Evolutionary conservation across 1,140 invertebrate genomes (phyloP), one percentile per base, ranked within the genome.

Genomic region (Drosophila sulfurigaster): DNA sequence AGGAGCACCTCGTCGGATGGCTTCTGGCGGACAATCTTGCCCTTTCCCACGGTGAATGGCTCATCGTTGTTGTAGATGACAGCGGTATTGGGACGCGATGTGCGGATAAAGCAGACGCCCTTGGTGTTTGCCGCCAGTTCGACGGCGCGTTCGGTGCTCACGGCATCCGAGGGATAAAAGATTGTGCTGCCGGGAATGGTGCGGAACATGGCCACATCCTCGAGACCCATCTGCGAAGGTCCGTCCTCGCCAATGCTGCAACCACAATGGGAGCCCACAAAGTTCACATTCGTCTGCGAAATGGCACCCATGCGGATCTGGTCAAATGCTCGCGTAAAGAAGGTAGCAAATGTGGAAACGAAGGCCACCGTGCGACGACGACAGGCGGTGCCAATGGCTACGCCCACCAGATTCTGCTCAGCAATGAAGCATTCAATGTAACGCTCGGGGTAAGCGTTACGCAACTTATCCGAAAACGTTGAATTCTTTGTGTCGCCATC

Each of bases 301-400:
- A 99, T 99, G 13, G 99, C 99, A 49, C 97, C 99, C 99, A 99
- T 99, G 70, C 99, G 96, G 82, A 99, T 97, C 95, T 98, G 98
- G 94, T 99, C 99, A 93, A 97, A 99, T 52, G 98, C 97, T 88
- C 99, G 95, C 0, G 98, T 97, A 88, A 99, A 98, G 95, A 99
- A 99, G 4, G 98, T 97, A 49, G 99, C 99, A 94, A 99, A 99
- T 1, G 99, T 99, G 30, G 98, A 99, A 5, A 96, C 96, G 92
- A 99, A 99, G 5, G 97, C 95, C 48, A 99, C 95, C 7, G 97
- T 96, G 62, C 98, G 94, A 87, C 97, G 96, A 75, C 98, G 94
- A 88, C 97, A 98, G 49, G 96, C 96, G 35, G 96, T 95, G 32
- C 99, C 99, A 81, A 99, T 98, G 0, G 97, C 99, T 68, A 99